These are phyloP conservation scores for Steinernema hermaphroditum DNA, from an alignment of 2,888 invertebrate genomes.

Conservation along the genomic window DNA sequence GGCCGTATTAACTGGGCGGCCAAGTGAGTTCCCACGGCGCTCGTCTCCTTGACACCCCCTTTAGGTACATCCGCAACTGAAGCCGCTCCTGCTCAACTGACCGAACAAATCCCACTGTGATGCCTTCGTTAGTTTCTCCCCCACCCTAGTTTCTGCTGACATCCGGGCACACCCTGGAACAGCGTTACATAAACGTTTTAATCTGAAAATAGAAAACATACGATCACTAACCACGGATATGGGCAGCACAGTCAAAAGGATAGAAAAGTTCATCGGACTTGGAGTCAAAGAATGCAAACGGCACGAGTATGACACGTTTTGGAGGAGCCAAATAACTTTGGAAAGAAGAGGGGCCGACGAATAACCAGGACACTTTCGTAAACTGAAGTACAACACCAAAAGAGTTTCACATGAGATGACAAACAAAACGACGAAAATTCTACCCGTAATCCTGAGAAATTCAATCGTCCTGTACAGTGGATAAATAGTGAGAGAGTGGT, in stretches of 20 bases:
- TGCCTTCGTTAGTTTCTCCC: neutral
- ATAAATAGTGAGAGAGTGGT: neutral
- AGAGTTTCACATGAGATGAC: neutral
- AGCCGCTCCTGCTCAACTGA: neutral
- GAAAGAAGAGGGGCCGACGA: neutral
- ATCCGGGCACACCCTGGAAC: no score
- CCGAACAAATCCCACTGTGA: slow-evolving; percentile 3
- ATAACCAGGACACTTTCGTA: neutral
- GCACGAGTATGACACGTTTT: slow-evolving; percentile 6
- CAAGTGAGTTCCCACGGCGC: slow-evolving; percentile 71
- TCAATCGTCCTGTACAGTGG: neutral
- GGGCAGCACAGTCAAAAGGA: neutral
- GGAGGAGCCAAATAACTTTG: neutral
- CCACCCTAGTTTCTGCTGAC: no score
- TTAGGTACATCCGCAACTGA: neutral
- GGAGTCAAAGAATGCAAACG: neutral
- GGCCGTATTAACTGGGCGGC: slow-evolving; percentile 81
- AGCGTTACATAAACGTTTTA: neutral
- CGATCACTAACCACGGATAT: neutral
- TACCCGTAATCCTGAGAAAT: slow-evolving; percentile 23
- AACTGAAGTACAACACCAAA: neutral
- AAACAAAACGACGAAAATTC: neutral
- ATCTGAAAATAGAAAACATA: neutral
- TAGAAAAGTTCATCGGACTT: neutral
- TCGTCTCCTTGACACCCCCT: neutral